A percentile compares a stretch with the other conserved stretches of the same genome.
Conservation (phyloP, 2,888 invertebrate species). For the Pemphredon lugubris region DNA sequence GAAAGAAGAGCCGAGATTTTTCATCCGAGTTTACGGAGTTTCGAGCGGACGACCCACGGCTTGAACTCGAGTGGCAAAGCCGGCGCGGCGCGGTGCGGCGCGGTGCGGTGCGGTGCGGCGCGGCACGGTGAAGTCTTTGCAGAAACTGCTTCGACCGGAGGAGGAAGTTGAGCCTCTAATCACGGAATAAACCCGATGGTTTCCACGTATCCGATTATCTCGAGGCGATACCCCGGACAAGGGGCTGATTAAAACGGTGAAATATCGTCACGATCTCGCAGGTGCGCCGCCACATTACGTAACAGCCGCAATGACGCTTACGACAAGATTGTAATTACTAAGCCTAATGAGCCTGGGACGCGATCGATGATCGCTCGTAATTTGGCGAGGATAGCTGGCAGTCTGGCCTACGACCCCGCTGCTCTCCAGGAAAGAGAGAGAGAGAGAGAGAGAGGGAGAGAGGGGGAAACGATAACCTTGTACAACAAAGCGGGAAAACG, state of each 20-base stretch:
- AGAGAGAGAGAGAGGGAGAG: slow-evolving; percentile 9
- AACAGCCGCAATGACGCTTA: slow-evolving; percentile 47
- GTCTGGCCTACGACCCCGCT: slow-evolving; percentile 19
- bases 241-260: slow-evolving; percentile 64
- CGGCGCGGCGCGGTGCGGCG: too few relatives aligned
- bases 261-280: slow-evolving; percentile 60
- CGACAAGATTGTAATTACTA: slow-evolving; percentile 63
- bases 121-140: background rate
- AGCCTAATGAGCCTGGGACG: slow-evolving; percentile 56
- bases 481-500: slow-evolving; percentile 18
- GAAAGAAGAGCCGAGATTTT: background rate
- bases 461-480: slow-evolving; percentile 4
- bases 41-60: background rate
- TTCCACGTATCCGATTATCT: slow-evolving; percentile 59
- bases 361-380: slow-evolving; percentile 58
- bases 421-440: background rate
- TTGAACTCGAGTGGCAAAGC: background rate
- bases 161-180: background rate
- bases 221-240: slow-evolving; percentile 39
- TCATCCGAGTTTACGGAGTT: background rate
- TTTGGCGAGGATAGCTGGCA: slow-evolving; percentile 39
- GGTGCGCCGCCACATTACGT: slow-evolving; percentile 49
- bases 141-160: background rate
- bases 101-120: too few relatives aligned
- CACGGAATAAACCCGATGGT: slow-evolving; percentile 36